Conservation (phyloP, 2,797 vertebrate species). For the Luscinia luscinia region DNA sequence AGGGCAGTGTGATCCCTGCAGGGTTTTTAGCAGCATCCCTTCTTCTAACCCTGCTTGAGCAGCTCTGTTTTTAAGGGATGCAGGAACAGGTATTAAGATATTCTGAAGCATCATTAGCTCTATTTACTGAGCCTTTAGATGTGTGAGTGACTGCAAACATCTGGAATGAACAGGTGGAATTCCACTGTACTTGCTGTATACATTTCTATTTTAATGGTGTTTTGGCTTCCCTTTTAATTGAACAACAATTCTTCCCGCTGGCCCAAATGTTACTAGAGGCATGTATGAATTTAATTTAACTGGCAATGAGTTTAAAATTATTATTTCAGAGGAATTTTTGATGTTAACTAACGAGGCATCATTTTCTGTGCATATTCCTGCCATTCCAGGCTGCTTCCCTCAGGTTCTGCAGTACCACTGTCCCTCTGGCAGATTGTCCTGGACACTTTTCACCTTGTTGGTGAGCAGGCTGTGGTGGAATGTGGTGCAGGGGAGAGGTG, state of each 20-base stretch:
- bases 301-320: constrained; percentile 14
- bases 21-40: not conserved
- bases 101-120: constrained; percentile 64
- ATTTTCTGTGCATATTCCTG: not conserved
- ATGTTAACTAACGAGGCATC: constrained; percentile 51
- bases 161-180: constrained; percentile 71
- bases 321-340: constrained; percentile 52
- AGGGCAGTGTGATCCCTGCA: constrained; percentile 4
- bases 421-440: not conserved
- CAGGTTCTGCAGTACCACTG: not conserved
- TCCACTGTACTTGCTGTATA: not conserved
- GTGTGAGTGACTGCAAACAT: constrained; percentile 66
- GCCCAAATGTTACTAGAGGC: constrained; percentile 42
- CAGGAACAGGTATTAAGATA: constrained; percentile 33
- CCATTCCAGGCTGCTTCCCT: not conserved
- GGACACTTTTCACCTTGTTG: not conserved
- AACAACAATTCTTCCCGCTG: constrained; percentile 1
- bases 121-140: constrained; percentile 60
- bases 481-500: not conserved
- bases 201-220: constrained; percentile 46
- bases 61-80: not conserved
- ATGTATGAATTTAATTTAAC: constrained; percentile 48
- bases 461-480: not conserved
- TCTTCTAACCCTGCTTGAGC: constrained; percentile 1
- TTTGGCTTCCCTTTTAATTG: constrained; percentile 56